phyloP scores from a whole-genome alignment of 2,797 vertebrate species.

The Alauda arvensis region DNA sequence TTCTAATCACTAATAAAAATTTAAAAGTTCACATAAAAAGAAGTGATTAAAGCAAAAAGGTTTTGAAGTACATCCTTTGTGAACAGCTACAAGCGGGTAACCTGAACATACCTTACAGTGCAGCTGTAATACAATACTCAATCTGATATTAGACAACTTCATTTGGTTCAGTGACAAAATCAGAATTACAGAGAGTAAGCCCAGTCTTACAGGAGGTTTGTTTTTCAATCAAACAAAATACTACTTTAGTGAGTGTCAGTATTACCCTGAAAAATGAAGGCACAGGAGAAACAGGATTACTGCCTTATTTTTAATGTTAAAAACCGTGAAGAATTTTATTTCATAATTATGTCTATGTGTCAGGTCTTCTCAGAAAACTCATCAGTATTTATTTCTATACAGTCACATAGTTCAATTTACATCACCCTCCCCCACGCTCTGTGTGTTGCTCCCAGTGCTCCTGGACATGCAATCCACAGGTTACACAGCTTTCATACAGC shows the following conservation, averaged over 20 bases:
- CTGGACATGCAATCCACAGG: background rate
- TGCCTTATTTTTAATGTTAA: background rate
- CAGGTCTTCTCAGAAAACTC: background rate
- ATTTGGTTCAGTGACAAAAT: background rate
- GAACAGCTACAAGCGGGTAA: background rate
- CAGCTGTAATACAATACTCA: background rate
- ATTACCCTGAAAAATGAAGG: background rate
- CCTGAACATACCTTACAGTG: background rate
- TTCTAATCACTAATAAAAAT: background rate
- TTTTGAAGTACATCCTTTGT: background rate
- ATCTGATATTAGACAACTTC: background rate
- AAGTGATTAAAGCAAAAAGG: background rate
- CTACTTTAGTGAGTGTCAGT: background rate
- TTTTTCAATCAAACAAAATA: background rate
- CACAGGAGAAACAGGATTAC: background rate
- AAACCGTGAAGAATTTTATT: background rate
- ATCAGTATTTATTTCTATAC: background rate
- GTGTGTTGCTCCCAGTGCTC: background rate
- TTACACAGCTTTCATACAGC: background rate
- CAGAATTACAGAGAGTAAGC: background rate
- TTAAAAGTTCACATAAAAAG: background rate
- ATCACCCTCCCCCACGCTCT: background rate
- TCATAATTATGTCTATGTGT: background rate
- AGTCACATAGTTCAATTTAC: background rate
- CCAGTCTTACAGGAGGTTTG: background rate